Base-by-base conservation (phyloP, 30 jellyfish, hydroid and myxozoan genomes). In the Aurelia sp. region DNA sequence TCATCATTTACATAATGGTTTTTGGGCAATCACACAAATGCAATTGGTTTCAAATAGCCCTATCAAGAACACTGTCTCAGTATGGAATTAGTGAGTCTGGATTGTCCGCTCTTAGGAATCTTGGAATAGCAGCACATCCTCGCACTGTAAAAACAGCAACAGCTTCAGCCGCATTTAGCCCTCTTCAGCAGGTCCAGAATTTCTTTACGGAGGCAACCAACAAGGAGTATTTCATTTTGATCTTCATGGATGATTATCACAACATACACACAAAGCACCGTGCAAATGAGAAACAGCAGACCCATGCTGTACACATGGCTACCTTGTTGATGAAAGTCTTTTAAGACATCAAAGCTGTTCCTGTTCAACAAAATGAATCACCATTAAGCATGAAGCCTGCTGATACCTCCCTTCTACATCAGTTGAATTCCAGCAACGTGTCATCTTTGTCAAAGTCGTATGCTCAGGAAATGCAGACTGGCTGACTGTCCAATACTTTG, bases 191-290 rank as follows among this genome's bases (percentile, higher is more conserved):
- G 13, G 73, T 74, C 53, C 24, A 76, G 21, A 64, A 62, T 17
- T 76, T 57, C 38, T 76, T 76, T n/a, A n/a, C n/a, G n/a, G n/a
- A n/a, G n/a, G n/a, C n/a, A n/a, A n/a, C n/a, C n/a, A n/a, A n/a
- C n/a, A 51, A 74, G n/a, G 20, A 57, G 7, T 73, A 74, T 24
- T 74, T 74, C 55, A 50, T 74, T 50, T 55, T 74, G 5, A 18
- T 74, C 74, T 74, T 74, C 24, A 53, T 74, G 21, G 86, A 74
- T 30, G 86, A 74, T 30, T 74, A 74, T 53, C 61, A 74, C 57
- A 48, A 74, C 59, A 74, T 74, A 5, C 55, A 48, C 57, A 74
- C 86, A 8, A 74, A 74, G 24, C 86, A 74, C 59, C 52, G 74
- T 8, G 74, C 38, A 72, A 10, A 31, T 47, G 86, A 74, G 20